Base-by-base conservation (phyloP, 2,888 invertebrate genomes). In the Rhagium mordax region DNA sequence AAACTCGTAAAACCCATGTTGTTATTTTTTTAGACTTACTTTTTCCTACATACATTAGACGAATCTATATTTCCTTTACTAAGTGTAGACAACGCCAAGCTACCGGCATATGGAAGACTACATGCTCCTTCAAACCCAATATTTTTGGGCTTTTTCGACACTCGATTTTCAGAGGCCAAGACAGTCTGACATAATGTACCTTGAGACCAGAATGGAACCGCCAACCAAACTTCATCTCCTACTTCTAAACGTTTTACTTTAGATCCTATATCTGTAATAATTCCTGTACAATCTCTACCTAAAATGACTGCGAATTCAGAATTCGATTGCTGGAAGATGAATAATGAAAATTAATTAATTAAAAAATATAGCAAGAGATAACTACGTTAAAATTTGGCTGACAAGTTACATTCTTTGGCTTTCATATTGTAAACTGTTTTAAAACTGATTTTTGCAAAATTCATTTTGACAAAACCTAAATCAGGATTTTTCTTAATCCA, bases 251-350 rank as follows among this genome's bases (percentile, higher is more conserved):
- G 87, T 21, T 87, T 87, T 6, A 92, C 92, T 76, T 88, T 88
- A 74, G 86, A 88, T n/a, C 93, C 93, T 53, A 92, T 88, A 76
- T 91, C 92, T 20, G 90, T 87, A 8, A 93, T 89, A 48, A 92
- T 84, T 29, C 93, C 93, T 8, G 91, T 87, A 83, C 92, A 92
- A 82, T 91, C 92, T 76, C 93, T 88, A 0, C 93, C 93, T 41
- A 93, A 84, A 55, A 90, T 89, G 60, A 92, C 87, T 15, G 92
- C 92, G 74, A 90, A 84, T 74, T 89, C 89, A 51, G 86, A 86
- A 60, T 86, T 83, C 75, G 84, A 86, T 86, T 88, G 78, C 85
- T 86, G 78, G 66, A 78, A 81, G 33, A 74, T 71, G 49, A 60
- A 59, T 3, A 57, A 16, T 67, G 15, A 48, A 33, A n/a, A n/a